Percentiles rank a stretch among this genome's conserved stretches.
phyloP scores from a whole-genome alignment of 2,888 invertebrate species.

The Coenonympha arcania region DNA sequence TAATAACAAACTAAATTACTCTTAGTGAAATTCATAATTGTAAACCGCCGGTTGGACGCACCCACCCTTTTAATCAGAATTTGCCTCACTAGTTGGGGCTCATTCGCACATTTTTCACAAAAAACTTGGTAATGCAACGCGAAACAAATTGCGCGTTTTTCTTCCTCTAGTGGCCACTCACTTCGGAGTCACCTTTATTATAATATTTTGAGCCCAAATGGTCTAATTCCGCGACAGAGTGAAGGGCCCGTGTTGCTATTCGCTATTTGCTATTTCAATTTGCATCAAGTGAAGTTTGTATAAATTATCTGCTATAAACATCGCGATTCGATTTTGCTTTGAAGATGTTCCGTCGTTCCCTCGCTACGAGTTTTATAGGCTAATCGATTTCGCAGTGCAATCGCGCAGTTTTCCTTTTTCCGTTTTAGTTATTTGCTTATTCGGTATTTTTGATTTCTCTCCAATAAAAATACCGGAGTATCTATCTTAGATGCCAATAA shows the following conservation, averaged over 20 bases:
- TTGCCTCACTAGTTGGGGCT: too few species aligned
- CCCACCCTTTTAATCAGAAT: too few species aligned
- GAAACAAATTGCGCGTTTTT: too few species aligned
- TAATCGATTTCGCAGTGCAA: slow-evolving; percentile 1
- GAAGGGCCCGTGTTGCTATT: neutral
- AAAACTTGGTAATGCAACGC: too few species aligned
- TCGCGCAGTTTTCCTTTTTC: neutral
- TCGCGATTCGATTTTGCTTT: slow-evolving; percentile 4
- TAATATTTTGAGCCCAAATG: neutral
- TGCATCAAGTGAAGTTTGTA: neutral
- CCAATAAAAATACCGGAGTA: neutral
- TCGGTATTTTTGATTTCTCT: neutral
- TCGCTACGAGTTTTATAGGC: neutral
- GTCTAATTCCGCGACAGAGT: neutral
- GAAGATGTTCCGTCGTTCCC: neutral
- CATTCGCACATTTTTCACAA: too few species aligned
- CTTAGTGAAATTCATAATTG: too few species aligned
- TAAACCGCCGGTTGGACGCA: too few species aligned
- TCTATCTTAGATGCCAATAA: too few species aligned
- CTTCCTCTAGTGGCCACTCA: too few species aligned
- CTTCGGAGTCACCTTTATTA: too few species aligned
- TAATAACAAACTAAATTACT: too few species aligned
- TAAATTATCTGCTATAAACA: slow-evolving; percentile 3
- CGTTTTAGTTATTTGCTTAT: neutral
- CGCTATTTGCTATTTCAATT: neutral